Percentiles rank a stretch among this genome's conserved stretches.
These are phyloP conservation scores for Amblyraja radiata DNA, from an alignment of 2,797 vertebrate species.

Conservation along the genomic window DNA sequence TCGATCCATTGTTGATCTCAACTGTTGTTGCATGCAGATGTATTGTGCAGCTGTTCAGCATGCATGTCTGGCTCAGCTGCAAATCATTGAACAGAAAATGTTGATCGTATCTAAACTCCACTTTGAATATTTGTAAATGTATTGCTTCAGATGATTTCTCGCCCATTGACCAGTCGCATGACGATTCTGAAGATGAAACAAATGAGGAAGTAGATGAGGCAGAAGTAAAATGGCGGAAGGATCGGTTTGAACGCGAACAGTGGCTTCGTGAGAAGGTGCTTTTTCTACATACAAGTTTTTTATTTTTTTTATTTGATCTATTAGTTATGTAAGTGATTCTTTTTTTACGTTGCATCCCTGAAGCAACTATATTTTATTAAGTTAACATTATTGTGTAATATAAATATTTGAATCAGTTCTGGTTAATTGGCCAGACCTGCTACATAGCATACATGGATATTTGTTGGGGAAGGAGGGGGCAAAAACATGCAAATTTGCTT, in stretches of 20 bases:
- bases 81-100: not conserved
- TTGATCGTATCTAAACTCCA: not conserved
- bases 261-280: slow-evolving; percentile 88
- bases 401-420: not conserved
- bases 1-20: not conserved
- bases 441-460: not conserved
- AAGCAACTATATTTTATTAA: not conserved
- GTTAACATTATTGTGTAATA: not conserved
- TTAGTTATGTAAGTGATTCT: not conserved
- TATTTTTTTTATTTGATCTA: not conserved
- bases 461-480: not conserved
- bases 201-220: slow-evolving; percentile 69
- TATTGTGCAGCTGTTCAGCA: not conserved
- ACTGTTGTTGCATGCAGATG: too few relatives aligned
- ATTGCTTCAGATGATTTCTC: slow-evolving; percentile 69
- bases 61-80: not conserved
- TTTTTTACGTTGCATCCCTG: not conserved
- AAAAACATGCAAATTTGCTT: not conserved
- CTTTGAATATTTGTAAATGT: not conserved
- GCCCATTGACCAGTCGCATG: slow-evolving; percentile 59
- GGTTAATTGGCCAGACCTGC: not conserved
- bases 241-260: slow-evolving; percentile 81
- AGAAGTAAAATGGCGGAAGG: slow-evolving; percentile 79
- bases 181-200: slow-evolving; percentile 67
- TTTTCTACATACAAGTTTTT: not conserved